Conservation (phyloP, 2,797 vertebrate genomes). For the Danio kyathit region DNA sequence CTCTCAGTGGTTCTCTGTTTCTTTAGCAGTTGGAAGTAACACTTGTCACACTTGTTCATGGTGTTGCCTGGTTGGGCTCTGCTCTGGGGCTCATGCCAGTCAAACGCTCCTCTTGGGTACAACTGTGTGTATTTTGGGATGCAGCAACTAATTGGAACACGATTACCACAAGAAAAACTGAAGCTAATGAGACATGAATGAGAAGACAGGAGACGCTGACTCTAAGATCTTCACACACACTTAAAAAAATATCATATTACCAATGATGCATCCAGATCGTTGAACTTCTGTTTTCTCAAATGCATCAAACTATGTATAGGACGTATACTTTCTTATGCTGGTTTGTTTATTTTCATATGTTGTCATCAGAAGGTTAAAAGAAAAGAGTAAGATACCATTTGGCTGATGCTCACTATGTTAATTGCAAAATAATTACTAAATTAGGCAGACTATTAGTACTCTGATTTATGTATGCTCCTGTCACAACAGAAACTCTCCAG, state of each 20-base stretch:
- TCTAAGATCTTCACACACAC: background rate
- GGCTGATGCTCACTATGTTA: constrained; percentile 21
- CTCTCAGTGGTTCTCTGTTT: constrained; percentile 6
- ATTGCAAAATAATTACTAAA: constrained; percentile 33
- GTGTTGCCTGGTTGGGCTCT: constrained; percentile 51
- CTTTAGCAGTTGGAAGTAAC: constrained; percentile 17
- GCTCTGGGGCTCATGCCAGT: constrained; percentile 43
- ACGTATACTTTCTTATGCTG: background rate
- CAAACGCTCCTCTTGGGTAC: constrained; percentile 49
- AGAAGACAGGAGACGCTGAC: constrained; percentile 39
- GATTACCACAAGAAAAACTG: constrained; percentile 54
- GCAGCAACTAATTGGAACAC: constrained; percentile 47
- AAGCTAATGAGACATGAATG: constrained; percentile 57
- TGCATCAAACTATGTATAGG: background rate
- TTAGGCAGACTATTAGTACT: constrained; percentile 42
- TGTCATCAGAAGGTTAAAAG: constrained; percentile 34
- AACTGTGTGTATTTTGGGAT: constrained; percentile 57
- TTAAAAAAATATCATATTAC: background rate
- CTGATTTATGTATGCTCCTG: constrained; percentile 35
- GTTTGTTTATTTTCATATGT: constrained; percentile 6
- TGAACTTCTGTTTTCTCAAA: background rate
- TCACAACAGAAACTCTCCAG: constrained; percentile 28
- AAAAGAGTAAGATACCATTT: constrained; percentile 24
- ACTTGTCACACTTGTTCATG: constrained; percentile 43
- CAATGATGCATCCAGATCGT: background rate